Percentiles rank a stretch among this genome's conserved stretches.
phyloP scores from a whole-genome alignment of 2,113 vertebrate species.

The Marcusenius ussheri region DNA sequence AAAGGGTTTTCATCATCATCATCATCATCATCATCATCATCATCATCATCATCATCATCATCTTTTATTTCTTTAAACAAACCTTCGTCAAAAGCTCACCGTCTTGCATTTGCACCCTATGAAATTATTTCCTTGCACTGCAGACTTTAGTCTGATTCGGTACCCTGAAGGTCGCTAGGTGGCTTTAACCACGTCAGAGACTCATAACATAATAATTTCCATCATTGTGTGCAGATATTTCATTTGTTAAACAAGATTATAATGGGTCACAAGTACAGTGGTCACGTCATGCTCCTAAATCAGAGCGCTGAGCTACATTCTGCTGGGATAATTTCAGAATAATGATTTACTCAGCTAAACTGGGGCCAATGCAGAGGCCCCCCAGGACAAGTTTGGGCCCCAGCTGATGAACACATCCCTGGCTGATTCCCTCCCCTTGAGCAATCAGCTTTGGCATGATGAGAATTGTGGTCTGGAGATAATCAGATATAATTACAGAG shows the following conservation, averaged over 20 bases:
- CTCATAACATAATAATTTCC: background rate
- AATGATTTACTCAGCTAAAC: background rate
- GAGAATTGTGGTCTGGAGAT: background rate
- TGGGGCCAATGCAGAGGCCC: background rate
- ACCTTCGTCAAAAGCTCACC: background rate
- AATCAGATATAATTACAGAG: background rate
- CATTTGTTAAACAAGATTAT: background rate
- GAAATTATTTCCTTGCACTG: background rate
- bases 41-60: no score
- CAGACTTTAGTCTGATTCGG: background rate
- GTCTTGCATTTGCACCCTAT: background rate
- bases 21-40: no score
- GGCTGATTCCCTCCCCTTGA: no score
- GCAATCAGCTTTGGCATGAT: background rate
- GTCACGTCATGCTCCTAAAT: background rate
- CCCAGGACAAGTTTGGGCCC: background rate
- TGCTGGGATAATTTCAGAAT: background rate
- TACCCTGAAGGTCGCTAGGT: background rate
- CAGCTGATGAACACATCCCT: background rate
- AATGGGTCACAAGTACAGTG: background rate
- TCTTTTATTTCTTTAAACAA: background rate
- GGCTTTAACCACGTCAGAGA: background rate
- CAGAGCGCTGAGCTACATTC: background rate
- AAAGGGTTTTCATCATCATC: no score
- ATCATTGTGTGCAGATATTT: background rate